Percentiles rank a stretch among this genome's conserved stretches.
phyloP scores from a whole-genome alignment of 2,113 vertebrate genomes.

The Aegotheles bennettii region DNA sequence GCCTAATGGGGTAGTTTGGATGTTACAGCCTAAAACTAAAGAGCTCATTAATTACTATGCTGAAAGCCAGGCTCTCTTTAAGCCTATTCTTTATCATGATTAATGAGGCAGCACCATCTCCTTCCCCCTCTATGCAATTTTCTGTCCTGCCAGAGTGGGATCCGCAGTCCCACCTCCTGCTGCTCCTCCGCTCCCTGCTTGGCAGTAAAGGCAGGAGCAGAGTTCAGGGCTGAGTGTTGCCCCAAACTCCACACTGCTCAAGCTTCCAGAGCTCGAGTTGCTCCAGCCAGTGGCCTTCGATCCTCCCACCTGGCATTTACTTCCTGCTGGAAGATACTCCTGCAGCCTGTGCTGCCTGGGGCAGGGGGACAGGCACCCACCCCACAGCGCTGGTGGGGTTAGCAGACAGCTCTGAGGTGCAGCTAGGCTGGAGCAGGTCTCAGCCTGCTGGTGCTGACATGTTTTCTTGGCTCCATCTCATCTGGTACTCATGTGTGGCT shows the following conservation, averaged over 20 bases:
- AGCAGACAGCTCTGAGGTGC: not conserved
- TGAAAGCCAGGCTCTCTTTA: constrained; percentile 11
- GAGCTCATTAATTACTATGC: constrained; percentile 32
- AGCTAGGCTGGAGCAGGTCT: not conserved
- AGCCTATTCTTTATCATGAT: constrained; percentile 7
- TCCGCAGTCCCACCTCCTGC: not conserved
- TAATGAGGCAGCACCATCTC: not conserved
- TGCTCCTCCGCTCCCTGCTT: not conserved
- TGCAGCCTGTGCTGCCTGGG: not conserved
- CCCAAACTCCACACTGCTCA: not conserved
- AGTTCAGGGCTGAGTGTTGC: not conserved
- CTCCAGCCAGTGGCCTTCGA: not conserved
- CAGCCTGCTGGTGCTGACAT: not conserved
- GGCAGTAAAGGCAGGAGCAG: not conserved
- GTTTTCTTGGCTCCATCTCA: not conserved
- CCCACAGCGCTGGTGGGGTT: not conserved
- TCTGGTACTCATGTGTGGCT: not conserved
- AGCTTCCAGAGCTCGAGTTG: not conserved
- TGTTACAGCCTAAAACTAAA: constrained; percentile 35
- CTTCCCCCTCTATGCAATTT: not conserved
- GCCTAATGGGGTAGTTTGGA: constrained; percentile 6
- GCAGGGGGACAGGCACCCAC: fast-evolving
- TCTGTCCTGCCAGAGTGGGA: not conserved
- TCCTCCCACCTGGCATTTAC: not conserved
- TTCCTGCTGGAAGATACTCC: not conserved